Evolutionary conservation across 2,113 vertebrate genomes (phyloP).

Genomic region (Rhinogobius similis): DNA sequence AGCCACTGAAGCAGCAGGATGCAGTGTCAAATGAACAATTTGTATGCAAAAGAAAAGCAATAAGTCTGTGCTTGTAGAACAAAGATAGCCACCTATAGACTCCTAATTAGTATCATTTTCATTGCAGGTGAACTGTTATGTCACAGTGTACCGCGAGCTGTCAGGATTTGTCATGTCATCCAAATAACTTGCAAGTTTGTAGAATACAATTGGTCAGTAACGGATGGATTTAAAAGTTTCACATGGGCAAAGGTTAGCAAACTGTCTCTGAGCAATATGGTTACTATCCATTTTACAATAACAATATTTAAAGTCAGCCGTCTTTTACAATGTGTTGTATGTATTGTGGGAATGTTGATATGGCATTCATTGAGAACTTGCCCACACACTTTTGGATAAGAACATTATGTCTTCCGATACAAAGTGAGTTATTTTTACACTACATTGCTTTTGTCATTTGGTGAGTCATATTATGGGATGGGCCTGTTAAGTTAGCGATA

Average conservation of each 20-base stretch:
- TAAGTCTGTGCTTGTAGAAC: not conserved
- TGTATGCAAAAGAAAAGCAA: slow-evolving; percentile 8
- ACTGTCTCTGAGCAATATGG: too few species aligned
- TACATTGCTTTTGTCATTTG: slow-evolving; percentile 30
- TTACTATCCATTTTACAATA: not conserved
- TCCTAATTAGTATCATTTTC: not conserved
- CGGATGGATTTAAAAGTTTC: not conserved
- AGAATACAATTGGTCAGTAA: not conserved
- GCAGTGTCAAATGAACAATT: slow-evolving; percentile 27
- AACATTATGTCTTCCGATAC: not conserved
- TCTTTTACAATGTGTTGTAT: not conserved
- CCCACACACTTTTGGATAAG: not conserved
- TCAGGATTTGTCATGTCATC: not conserved
- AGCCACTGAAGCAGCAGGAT: slow-evolving; percentile 54
- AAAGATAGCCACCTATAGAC: not conserved
- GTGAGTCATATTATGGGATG: slow-evolving; percentile 21
- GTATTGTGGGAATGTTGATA: not conserved
- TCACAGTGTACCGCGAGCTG: not conserved
- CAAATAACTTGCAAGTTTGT: not conserved
- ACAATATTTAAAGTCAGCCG: too few species aligned
- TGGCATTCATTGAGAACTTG: not conserved
- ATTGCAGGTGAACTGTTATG: slow-evolving; percentile 11
- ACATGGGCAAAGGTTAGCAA: too few species aligned
- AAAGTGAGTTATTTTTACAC: slow-evolving; percentile 41
- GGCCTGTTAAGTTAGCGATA: slow-evolving; percentile 59